Conservation (phyloP, 2,113 vertebrate genomes). For the Mola mola region DNA sequence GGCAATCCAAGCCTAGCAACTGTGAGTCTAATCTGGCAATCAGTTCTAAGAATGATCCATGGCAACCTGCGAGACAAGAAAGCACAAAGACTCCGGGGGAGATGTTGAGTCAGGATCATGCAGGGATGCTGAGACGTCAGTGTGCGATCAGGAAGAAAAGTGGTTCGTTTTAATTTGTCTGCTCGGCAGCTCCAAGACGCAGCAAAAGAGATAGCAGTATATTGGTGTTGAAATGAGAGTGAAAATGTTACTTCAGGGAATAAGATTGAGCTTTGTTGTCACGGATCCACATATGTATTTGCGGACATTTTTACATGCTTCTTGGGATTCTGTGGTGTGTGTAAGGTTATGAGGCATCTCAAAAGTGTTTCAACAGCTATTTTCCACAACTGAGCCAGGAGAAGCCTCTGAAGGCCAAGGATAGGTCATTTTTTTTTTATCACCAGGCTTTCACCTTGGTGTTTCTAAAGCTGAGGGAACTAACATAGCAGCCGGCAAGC, state of each 20-base stretch:
- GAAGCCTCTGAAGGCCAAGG: conserved; percentile 23
- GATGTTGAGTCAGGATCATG: no score
- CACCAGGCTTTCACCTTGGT: conserved; percentile 28
- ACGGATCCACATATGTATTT: conserved; percentile 8
- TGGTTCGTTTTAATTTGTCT: conserved; percentile 71
- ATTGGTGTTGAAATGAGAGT: conserved; percentile 50
- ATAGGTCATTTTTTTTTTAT: conserved; percentile 56
- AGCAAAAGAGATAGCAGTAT: conserved; percentile 32
- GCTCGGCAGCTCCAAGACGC: conserved; percentile 51
- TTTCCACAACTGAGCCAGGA: conserved; percentile 18
- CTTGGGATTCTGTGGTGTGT: conserved; percentile 10
- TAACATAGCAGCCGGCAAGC: conserved; percentile 17
- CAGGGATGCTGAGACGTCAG: no score
- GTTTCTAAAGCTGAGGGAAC: conserved; percentile 37
- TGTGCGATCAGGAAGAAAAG: no score
- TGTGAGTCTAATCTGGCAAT: no score
- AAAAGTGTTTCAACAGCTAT: conserved; percentile 14
- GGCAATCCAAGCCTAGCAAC: no score
- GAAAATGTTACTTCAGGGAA: conserved; percentile 46
- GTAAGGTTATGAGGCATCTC: neutral
- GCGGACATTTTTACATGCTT: conserved; percentile 14
- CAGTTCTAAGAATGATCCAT: no score
- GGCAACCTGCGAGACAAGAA: no score
- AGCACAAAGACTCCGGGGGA: no score
- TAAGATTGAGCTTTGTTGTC: conserved; percentile 24